phyloP scores from a whole-genome alignment of 1,140 invertebrate species.

The Bactericera cockerelli region DNA sequence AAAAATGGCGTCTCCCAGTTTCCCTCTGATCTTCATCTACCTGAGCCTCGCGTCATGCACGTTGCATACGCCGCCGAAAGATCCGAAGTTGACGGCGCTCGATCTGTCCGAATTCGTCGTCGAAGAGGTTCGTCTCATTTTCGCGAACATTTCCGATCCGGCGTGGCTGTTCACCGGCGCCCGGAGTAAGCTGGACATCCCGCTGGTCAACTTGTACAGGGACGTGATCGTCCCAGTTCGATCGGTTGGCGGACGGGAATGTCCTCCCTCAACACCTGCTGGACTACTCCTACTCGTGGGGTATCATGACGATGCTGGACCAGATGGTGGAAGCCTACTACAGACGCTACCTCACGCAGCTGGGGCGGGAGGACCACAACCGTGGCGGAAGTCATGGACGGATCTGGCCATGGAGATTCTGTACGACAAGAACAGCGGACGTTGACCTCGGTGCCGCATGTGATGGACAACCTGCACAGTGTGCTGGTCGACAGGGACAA shows the following conservation, averaged over 20 bases:
- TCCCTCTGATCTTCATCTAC: too few relatives aligned
- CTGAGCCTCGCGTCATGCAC: too few relatives aligned
- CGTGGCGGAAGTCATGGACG: not conserved
- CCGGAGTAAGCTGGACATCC: not conserved
- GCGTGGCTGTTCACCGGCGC: not conserved
- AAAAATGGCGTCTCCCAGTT: too few relatives aligned
- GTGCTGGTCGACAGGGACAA: not conserved
- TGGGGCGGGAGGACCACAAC: not conserved
- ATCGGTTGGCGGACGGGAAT: not conserved
- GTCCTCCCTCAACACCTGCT: not conserved
- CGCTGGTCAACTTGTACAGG: not conserved
- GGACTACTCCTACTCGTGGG: not conserved
- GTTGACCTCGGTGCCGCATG: not conserved
- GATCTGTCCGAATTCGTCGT: not conserved
- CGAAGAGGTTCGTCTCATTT: not conserved
- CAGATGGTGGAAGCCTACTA: not conserved
- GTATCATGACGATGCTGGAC: not conserved
- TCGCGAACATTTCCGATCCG: not conserved
- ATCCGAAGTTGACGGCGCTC: not conserved
- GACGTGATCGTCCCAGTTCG: not conserved
- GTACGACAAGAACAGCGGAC: not conserved
- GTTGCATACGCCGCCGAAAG: too few relatives aligned
- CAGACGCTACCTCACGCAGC: not conserved
- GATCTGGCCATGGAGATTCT: not conserved
- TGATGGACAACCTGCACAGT: not conserved